Percentiles rank a stretch among this genome's conserved stretches.
phyloP scores from a whole-genome alignment of 2,888 invertebrate species.

The Eucera pruinosa region DNA sequence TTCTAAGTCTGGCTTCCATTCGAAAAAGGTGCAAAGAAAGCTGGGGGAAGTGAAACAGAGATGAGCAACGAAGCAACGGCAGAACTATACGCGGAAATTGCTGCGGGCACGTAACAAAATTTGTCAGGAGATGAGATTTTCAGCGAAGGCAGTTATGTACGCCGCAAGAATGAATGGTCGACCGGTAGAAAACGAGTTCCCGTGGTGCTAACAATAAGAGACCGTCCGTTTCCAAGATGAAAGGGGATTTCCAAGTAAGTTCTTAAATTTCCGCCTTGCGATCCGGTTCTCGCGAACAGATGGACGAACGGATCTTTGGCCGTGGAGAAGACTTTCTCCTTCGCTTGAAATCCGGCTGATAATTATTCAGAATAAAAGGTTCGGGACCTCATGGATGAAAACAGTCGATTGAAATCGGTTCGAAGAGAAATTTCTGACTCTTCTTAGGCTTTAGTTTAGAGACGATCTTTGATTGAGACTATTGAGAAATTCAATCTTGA shows the following conservation, averaged over 20 bases:
- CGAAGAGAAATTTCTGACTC: slow-evolving; percentile 11
- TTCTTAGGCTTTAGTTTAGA: not conserved
- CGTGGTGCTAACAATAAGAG: slow-evolving; percentile 62
- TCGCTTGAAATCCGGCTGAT: slow-evolving; percentile 43
- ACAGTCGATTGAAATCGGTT: slow-evolving; percentile 22
- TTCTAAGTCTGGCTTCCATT: not conserved
- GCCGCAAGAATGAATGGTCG: slow-evolving; percentile 65
- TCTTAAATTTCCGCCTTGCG: slow-evolving; percentile 66
- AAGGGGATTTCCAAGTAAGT: slow-evolving; percentile 63
- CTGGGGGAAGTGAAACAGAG: slow-evolving; percentile 24
- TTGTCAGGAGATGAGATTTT: slow-evolving; percentile 72
- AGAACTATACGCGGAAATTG: slow-evolving; percentile 64
- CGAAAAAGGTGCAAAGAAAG: not conserved
- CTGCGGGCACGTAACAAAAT: slow-evolving; percentile 68
- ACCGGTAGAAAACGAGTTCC: slow-evolving; percentile 65
- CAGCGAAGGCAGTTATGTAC: slow-evolving; percentile 60
- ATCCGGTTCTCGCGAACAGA: slow-evolving; percentile 13
- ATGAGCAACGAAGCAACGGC: slow-evolving; percentile 7
- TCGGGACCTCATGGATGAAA: slow-evolving; percentile 1
- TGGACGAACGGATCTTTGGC: slow-evolving; percentile 18
- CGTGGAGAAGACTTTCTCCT: not conserved
- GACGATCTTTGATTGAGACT: not conserved
- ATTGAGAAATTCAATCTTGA: not conserved
- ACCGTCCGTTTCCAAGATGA: slow-evolving; percentile 51
- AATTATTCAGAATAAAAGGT: slow-evolving; percentile 49